phyloP scores from a whole-genome alignment of 2,888 invertebrate species.

The Tiliacea aurago region DNA sequence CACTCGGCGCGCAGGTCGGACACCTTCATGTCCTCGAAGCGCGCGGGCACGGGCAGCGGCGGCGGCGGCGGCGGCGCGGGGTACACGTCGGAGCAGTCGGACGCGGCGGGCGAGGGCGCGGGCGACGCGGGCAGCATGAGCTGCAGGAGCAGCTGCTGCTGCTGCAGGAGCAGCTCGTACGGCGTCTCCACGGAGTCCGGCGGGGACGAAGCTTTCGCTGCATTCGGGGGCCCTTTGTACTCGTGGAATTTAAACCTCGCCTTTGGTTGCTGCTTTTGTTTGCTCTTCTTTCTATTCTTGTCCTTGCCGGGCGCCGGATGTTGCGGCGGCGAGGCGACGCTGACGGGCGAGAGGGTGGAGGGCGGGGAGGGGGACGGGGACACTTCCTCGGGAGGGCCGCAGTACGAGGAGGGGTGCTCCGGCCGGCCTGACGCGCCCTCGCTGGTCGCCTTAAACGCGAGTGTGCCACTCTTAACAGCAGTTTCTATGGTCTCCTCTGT shows the following conservation, averaged over 20 bases:
- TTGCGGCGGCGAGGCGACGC: conserved; percentile 84
- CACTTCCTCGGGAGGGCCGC: conserved; percentile 97
- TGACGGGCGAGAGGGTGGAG: conserved; percentile 87
- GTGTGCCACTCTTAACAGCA: conserved; percentile 97
- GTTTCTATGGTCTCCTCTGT: conserved; percentile 98
- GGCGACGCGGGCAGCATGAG: conserved; percentile 94
- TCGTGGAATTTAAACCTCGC: conserved; percentile 98
- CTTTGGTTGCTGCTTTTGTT: conserved; percentile 93
- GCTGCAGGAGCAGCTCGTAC: conserved; percentile 97
- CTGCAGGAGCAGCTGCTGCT: conserved; percentile 97
- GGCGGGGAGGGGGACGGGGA: conserved; percentile 95
- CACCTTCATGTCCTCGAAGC: conserved; percentile 98
- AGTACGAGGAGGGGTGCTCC: conserved; percentile 96
- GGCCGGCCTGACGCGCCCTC: conserved; percentile 96
- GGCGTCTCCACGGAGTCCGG: conserved; percentile 93
- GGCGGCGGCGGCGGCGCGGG: conserved; percentile 87
- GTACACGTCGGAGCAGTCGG: conserved; percentile 81
- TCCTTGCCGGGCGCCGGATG: conserved; percentile 93
- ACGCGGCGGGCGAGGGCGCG: conserved; percentile 83
- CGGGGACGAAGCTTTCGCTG: conserved; percentile 93
- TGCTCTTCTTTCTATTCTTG: conserved; percentile 95
- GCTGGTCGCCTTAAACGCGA: conserved; percentile 97
- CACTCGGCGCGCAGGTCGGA: conserved; percentile 98
- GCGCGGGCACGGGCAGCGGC: conserved; percentile 91
- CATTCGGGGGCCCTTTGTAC: conserved; percentile 95